Percentiles rank a stretch among this genome's conserved stretches.
These are phyloP conservation scores for Jordanella pulchra DNA, from an alignment of 2,797 vertebrate genomes.

Conservation along the genomic window DNA sequence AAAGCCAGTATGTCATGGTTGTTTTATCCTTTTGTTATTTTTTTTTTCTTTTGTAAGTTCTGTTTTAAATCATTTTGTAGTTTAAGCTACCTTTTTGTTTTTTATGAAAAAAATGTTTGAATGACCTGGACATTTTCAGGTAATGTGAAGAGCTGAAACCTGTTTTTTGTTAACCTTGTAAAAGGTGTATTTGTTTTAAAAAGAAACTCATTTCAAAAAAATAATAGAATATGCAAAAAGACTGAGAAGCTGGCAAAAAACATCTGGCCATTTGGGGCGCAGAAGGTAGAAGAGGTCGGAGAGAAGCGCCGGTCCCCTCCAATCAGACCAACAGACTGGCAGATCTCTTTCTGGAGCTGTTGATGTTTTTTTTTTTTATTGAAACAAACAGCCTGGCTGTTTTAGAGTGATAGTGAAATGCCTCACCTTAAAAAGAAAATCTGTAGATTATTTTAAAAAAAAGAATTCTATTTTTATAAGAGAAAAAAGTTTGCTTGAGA, in stretches of 20 bases:
- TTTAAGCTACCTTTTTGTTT: conserved; percentile 82
- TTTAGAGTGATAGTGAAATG: conserved; percentile 81
- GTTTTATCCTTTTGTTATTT: conserved; percentile 61
- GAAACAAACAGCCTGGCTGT: conserved; percentile 80
- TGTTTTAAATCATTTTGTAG: conserved; percentile 81
- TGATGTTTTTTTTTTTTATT: conserved; percentile 63
- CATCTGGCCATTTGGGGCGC: conserved; percentile 47
- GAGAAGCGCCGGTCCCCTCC: conserved; percentile 57
- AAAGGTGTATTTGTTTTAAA: conserved; percentile 82
- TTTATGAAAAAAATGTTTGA: conserved; percentile 76
- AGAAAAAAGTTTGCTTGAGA: conserved; percentile 81
- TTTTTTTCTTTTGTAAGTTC: conserved; percentile 22
- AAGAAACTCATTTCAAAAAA: conserved; percentile 70
- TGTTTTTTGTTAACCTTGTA: conserved; percentile 83
- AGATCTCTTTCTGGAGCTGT: conserved; percentile 69
- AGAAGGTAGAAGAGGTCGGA: conserved; percentile 40
- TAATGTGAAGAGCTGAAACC: conserved; percentile 82
- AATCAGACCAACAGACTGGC: conserved; percentile 64
- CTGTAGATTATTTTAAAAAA: conserved; percentile 87
- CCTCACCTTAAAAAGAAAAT: conserved; percentile 84
- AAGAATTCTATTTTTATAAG: conserved; percentile 87
- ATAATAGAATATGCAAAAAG: conserved; percentile 86
- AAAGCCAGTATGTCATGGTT: conserved; percentile 77
- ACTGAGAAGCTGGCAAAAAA: conserved; percentile 73
- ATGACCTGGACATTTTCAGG: conserved; percentile 87